These are phyloP conservation scores for Pogonomyrmex barbatus DNA, from an alignment of 1,140 invertebrate genomes.

Conservation along the genomic window DNA sequence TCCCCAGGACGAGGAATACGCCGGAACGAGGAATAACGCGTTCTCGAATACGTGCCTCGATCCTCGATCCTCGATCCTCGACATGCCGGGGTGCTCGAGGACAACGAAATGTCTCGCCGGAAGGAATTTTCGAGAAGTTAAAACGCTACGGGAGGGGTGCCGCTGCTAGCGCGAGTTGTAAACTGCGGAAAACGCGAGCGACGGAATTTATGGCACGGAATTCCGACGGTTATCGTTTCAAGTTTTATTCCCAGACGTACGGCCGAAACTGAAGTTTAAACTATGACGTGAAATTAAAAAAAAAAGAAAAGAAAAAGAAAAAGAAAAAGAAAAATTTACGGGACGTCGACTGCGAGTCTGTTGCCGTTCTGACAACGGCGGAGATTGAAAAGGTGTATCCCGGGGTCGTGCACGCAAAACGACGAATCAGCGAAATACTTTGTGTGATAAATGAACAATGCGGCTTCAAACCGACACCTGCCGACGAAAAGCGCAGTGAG, in stretches of 20 bases:
- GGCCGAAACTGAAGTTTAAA: conserved; percentile 31
- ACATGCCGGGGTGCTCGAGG: neutral
- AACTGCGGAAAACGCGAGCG: conserved; percentile 19
- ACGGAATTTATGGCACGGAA: conserved; percentile 41
- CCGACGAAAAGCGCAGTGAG: conserved; percentile 11
- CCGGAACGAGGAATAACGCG: conserved; percentile 45
- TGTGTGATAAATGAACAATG: conserved; percentile 53
- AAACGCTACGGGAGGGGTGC: neutral
- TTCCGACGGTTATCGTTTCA: conserved; percentile 31
- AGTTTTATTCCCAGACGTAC: conserved; percentile 39
- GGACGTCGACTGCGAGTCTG: neutral
- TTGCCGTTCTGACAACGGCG: conserved; percentile 31
- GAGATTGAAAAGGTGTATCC: conserved; percentile 47
- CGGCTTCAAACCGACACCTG: conserved; percentile 10
- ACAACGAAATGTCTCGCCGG: conserved; percentile 44
- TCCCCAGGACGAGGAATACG: conserved; percentile 38
- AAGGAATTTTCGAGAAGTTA: conserved; percentile 38
- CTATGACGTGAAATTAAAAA: neutral
- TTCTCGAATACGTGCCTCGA: conserved; percentile 52
- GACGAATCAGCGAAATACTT: conserved; percentile 44
- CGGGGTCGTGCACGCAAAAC: neutral
- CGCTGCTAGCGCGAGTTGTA: conserved; percentile 21
- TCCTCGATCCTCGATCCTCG: neutral
- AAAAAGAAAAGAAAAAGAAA: neutral
- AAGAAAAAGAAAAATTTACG: conserved; percentile 14